These are phyloP conservation scores for Lepidocyrtinus sp. DNA, from an alignment of 2,888 invertebrate species.

Conservation along the genomic window DNA sequence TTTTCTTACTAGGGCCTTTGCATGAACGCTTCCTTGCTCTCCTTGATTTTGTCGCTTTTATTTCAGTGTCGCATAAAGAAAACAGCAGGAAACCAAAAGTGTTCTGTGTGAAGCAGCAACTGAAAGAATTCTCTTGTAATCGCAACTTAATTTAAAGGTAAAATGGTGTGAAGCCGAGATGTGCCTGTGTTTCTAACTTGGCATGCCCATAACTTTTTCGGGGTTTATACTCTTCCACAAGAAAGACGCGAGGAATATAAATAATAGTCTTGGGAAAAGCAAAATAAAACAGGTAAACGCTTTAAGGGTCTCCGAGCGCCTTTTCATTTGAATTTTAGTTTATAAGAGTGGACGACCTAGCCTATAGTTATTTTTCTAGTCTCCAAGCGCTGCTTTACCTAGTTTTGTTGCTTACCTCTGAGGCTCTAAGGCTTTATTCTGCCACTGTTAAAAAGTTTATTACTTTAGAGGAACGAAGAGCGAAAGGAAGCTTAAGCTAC, in stretches of 20 bases:
- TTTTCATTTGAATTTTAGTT: constrained; percentile 27
- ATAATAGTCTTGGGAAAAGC: neutral
- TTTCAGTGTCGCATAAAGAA: neutral
- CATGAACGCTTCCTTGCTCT: neutral
- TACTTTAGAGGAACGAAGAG: constrained; percentile 14
- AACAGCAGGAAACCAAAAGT: constrained; percentile 3
- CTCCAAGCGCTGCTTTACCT: constrained; percentile 1
- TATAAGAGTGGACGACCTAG: constrained; percentile 9
- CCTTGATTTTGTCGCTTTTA: neutral
- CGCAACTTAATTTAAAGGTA: constrained; percentile 15
- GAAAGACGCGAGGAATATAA: too few relatives aligned
- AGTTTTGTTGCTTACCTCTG: constrained; percentile 26
- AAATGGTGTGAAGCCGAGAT: neutral
- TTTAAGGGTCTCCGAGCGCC: constrained; percentile 52
- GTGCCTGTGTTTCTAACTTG: neutral
- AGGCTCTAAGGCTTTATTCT: constrained; percentile 8
- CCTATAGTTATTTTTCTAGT: neutral
- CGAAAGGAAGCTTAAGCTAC: neutral
- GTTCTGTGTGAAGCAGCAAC: neutral
- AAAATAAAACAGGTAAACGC: neutral
- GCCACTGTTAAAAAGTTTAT: constrained; percentile 17
- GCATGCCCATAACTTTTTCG: neutral
- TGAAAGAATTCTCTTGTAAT: constrained; percentile 9
- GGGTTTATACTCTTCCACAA: neutral
- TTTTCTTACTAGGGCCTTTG: neutral